Evolutionary conservation across 2,888 invertebrate genomes (phyloP).

Genomic region (Scaptomyza reducta): DNA sequence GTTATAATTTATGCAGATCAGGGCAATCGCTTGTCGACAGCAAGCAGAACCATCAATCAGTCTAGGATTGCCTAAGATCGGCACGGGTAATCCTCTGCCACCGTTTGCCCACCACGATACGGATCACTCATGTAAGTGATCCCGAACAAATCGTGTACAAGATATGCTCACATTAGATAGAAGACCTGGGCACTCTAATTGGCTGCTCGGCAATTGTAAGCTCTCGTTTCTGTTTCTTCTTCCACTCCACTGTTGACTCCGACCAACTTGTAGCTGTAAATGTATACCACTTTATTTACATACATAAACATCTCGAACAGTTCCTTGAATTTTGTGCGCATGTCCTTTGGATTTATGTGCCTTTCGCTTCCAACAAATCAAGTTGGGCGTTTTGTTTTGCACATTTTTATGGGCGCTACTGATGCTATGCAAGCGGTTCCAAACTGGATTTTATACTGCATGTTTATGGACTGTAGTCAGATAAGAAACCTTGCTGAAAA

Average conservation of each 20-base stretch:
- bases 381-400: constrained; percentile 70
- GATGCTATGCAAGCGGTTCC: constrained; percentile 75
- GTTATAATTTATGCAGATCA: constrained; percentile 79
- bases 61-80: constrained; percentile 31
- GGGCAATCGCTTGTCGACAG: constrained; percentile 68
- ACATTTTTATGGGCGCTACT: constrained; percentile 81
- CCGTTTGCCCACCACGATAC: constrained; percentile 34
- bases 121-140: constrained; percentile 64
- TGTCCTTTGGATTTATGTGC: constrained; percentile 60
- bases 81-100: constrained; percentile 41
- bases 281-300: constrained; percentile 65
- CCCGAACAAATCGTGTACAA: constrained; percentile 58
- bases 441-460: not conserved
- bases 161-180: constrained; percentile 39
- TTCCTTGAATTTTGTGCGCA: constrained; percentile 33
- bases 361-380: constrained; percentile 62
- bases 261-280: constrained; percentile 59
- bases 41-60: constrained; percentile 63
- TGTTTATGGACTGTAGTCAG: not conserved
- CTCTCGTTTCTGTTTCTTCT: not conserved
- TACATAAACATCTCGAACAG: constrained; percentile 1
- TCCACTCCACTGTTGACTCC: constrained; percentile 42
- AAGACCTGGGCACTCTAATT: constrained; percentile 45
- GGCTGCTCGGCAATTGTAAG: constrained; percentile 48
- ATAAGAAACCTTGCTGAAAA: not conserved